Conservation (phyloP, 2,797 vertebrate species). For the Cyprinella venusta region DNA sequence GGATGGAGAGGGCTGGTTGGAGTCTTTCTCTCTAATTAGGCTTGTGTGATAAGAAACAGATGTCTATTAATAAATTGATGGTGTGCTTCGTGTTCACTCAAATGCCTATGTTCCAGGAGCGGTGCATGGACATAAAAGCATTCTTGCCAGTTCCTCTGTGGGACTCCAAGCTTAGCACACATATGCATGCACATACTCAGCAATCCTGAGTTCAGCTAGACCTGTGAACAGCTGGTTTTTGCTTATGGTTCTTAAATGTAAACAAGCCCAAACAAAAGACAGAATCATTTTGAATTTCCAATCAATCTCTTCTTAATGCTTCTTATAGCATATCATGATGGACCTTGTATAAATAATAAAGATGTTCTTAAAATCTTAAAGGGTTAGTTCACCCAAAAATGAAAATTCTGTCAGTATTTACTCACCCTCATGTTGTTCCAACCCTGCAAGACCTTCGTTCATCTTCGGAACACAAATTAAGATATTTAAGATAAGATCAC, state of each 20-base stretch:
- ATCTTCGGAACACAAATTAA: no score
- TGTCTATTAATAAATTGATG: slow-evolving; percentile 76
- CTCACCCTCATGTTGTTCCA: no score
- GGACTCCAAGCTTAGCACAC: slow-evolving; percentile 41
- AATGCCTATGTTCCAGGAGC: slow-evolving; percentile 68
- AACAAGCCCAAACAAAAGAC: slow-evolving; percentile 45
- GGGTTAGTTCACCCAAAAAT: no score
- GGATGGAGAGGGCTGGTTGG: slow-evolving; percentile 3
- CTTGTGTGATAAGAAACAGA: slow-evolving; percentile 74
- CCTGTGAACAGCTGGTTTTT: slow-evolving; percentile 31
- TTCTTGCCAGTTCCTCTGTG: slow-evolving; percentile 56
- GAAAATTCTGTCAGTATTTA: no score
- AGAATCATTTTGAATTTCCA: background rate
- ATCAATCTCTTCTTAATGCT: background rate
- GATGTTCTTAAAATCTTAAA: background rate
- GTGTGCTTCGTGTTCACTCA: slow-evolving; percentile 72
- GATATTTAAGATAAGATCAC: no score
- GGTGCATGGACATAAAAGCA: slow-evolving; percentile 71
- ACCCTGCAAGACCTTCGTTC: no score
- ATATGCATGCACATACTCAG: slow-evolving; percentile 51
- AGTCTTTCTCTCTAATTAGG: slow-evolving; percentile 72
- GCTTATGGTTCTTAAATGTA: slow-evolving; percentile 44
- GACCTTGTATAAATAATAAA: background rate
- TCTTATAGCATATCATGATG: background rate
- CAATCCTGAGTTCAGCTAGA: slow-evolving; percentile 52